A percentile compares a stretch with the other conserved stretches of the same genome.
Evolutionary conservation across 2,113 vertebrate genomes (phyloP).

Genomic region (Anser brachyrhynchus): DNA sequence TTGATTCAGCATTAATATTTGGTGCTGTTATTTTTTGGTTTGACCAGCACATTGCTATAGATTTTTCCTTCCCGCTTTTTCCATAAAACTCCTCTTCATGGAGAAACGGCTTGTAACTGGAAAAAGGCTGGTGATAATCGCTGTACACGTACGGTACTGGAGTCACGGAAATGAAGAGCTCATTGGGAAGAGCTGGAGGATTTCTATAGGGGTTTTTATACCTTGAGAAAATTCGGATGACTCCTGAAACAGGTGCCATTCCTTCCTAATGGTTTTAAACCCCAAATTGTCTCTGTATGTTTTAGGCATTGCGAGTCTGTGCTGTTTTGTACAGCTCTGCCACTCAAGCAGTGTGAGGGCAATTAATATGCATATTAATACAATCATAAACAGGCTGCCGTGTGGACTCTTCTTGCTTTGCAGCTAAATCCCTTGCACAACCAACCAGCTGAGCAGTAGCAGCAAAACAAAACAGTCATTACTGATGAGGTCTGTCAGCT

Average conservation of each 20-base stretch:
- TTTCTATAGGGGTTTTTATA: background rate
- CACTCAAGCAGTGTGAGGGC: background rate
- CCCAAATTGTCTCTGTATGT: background rate
- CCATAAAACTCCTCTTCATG: background rate
- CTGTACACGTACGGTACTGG: background rate
- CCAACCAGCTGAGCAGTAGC: constrained; percentile 29
- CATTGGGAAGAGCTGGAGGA: background rate
- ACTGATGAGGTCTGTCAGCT: background rate
- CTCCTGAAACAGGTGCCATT: background rate
- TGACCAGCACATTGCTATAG: background rate
- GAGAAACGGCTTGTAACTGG: background rate
- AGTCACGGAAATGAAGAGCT: background rate
- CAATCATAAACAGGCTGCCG: background rate
- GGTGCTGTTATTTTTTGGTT: background rate
- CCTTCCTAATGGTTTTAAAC: background rate
- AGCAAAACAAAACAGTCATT: constrained; percentile 7
- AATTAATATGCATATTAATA: background rate
- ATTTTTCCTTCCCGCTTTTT: background rate
- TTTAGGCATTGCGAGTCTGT: background rate
- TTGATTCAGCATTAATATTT: background rate
- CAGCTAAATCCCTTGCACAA: constrained; percentile 6
- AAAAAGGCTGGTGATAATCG: background rate
- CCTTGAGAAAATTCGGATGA: background rate
- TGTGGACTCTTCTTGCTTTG: background rate
- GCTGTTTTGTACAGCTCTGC: background rate